Base-by-base conservation (phyloP, 2,113 vertebrate species). In the Bujurquina vittata region DNA sequence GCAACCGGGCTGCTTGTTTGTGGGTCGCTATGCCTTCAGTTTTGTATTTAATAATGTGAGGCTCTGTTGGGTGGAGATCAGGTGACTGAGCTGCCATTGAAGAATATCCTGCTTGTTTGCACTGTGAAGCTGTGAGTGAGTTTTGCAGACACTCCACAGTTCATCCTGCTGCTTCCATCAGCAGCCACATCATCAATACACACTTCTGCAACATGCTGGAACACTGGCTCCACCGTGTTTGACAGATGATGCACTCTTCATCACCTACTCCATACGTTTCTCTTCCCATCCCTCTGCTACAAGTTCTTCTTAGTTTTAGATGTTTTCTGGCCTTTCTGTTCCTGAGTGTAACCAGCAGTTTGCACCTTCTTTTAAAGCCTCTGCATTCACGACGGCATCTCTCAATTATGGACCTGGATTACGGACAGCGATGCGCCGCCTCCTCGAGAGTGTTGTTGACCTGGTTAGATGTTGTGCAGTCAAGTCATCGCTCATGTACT, bases 51-150 rank as follows among this genome's bases (percentile, higher is more conserved):
- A 33, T 33, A 33, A 35, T 31, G 5, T 31, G 31, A 31, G 5
- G 31, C 31, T 31, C 33, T 35, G 7, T 35, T 35, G 33, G 33
- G 7, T 35, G 33, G 33, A 35, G 33, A 35, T 35, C 33, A 7
- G 6, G 33, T 35, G 18, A 54, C 52, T 20, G 18, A 54, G 18
- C 18, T 54, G 18, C 17, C 17, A 52, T 17, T 52, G 49, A 18
- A 20, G 17, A 18, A 52, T 18, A 52, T 52, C 22, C 20, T 43
- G n/a, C 23, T 12, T 35, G 0, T 65, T n/a, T 23, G 62, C 22
- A 43, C 62, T 23, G 40, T 43, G n/a, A 65, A 23, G 0, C 7
- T 40, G 2, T 15, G 35, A 0, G 35, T 12, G 23, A 1, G 62
- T 65, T 65, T 43, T 43, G n/a, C 62, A 65, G 37, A 33, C 31